These are phyloP conservation scores for Tachuris rubrigastra DNA, from an alignment of 2,113 vertebrate genomes.

Conservation along the genomic window DNA sequence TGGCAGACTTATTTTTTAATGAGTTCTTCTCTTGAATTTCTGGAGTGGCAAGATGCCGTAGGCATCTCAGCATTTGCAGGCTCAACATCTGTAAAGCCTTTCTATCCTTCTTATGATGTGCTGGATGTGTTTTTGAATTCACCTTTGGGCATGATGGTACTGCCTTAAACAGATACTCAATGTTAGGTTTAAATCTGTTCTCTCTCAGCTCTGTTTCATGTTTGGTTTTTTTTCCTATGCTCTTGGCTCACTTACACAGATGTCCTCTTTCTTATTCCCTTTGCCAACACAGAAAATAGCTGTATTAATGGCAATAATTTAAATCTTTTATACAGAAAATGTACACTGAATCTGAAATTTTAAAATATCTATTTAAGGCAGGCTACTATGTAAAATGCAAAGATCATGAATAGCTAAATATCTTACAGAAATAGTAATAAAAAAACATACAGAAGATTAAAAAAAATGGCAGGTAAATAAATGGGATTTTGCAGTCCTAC, in stretches of 20 bases:
- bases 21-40: not conserved
- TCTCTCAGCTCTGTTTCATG: not conserved
- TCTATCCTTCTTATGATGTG: not conserved
- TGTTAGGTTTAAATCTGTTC: not conserved
- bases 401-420: not conserved
- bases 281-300: not conserved
- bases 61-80: not conserved
- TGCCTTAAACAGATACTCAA: not conserved
- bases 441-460: not conserved
- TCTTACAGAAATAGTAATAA: not conserved
- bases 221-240: not conserved
- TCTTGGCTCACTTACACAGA: not conserved
- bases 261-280: not conserved
- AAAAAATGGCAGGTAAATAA: not conserved
- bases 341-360: not conserved
- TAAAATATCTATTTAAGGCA: not conserved
- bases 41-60: not conserved
- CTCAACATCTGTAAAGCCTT: not conserved
- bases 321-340: not conserved
- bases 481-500: not conserved
- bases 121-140: not conserved
- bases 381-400: not conserved
- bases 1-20: not conserved
- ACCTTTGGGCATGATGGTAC: not conserved
- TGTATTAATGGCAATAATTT: not conserved